These are phyloP conservation scores for Dendrolimus pini DNA, from an alignment of 2,888 invertebrate genomes.

Conservation along the genomic window DNA sequence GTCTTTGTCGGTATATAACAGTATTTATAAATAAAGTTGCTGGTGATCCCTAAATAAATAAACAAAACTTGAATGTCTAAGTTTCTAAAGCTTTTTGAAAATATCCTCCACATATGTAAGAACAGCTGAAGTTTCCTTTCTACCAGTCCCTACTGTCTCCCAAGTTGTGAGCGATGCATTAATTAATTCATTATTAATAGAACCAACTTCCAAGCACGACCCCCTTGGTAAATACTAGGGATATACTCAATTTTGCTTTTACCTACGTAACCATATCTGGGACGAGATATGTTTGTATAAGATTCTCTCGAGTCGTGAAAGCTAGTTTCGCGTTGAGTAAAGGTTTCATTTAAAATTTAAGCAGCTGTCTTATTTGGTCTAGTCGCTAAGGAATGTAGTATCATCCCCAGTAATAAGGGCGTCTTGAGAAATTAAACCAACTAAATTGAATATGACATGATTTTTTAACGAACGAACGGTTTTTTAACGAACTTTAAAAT, in stretches of 20 bases:
- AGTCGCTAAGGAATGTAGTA: too few species aligned
- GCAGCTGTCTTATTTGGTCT: too few species aligned
- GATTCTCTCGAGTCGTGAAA: not conserved
- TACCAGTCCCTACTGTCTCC: constrained; percentile 17
- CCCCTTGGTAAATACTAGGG: not conserved
- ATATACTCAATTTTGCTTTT: not conserved
- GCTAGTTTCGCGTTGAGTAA: not conserved
- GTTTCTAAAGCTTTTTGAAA: too few species aligned
- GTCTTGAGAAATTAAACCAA: too few species aligned
- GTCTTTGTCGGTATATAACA: too few species aligned
- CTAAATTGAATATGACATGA: too few species aligned
- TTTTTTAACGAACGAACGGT: too few species aligned
- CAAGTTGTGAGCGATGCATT: constrained; percentile 49
- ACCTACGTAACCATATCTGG: not conserved
- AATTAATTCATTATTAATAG: constrained; percentile 61
- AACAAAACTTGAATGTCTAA: too few species aligned
- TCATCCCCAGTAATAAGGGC: too few species aligned
- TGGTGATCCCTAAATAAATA: too few species aligned
- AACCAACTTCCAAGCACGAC: constrained; percentile 10
- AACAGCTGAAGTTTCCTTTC: not conserved
- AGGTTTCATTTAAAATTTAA: not conserved
- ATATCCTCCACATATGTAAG: not conserved
- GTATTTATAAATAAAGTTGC: too few species aligned
- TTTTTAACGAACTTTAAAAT: too few species aligned
- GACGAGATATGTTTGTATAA: not conserved